Evolutionary conservation across 1,140 invertebrate species (phyloP).

Genomic region (Amphibalanus amphitrite): DNA sequence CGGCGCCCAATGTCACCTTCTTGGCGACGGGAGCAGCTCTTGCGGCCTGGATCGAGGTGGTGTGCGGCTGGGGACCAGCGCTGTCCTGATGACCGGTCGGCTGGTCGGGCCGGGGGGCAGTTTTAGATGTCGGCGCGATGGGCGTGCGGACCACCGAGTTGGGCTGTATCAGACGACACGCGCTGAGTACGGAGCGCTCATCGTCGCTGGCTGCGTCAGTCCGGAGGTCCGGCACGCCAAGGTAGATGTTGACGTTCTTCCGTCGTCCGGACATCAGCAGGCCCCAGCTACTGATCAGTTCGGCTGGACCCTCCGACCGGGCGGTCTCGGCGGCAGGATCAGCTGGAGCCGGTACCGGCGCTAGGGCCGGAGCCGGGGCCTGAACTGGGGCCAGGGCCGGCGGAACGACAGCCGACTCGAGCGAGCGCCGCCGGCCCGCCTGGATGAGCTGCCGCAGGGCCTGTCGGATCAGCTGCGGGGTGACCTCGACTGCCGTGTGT

Average conservation of each 20-base stretch:
- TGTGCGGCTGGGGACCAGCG: too few relatives aligned
- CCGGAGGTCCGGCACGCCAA: not conserved
- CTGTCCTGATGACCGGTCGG: not conserved
- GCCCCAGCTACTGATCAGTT: not conserved
- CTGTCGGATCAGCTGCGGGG: not conserved
- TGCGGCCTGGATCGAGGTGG: too few relatives aligned
- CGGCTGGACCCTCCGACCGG: not conserved
- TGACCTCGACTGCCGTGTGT: not conserved
- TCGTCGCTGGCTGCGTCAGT: not conserved
- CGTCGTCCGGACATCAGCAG: not conserved
- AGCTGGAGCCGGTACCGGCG: too few relatives aligned
- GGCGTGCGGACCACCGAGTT: not conserved
- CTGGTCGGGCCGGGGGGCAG: not conserved
- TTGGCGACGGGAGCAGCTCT: not conserved
- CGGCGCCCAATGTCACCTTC: not conserved
- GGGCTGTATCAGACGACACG: not conserved
- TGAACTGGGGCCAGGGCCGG: too few relatives aligned
- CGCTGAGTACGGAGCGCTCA: not conserved
- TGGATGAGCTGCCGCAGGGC: not conserved
- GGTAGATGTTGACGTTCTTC: not conserved
- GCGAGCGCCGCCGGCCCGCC: too few relatives aligned
- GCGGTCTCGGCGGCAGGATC: too few relatives aligned
- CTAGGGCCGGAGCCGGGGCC: too few relatives aligned
- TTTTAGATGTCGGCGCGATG: too few relatives aligned
- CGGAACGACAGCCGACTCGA: too few relatives aligned